Percentiles rank a stretch among this genome's conserved stretches.
These are phyloP conservation scores for Sphaeramia orbicularis DNA, from an alignment of 2,797 vertebrate species.

Conservation along the genomic window DNA sequence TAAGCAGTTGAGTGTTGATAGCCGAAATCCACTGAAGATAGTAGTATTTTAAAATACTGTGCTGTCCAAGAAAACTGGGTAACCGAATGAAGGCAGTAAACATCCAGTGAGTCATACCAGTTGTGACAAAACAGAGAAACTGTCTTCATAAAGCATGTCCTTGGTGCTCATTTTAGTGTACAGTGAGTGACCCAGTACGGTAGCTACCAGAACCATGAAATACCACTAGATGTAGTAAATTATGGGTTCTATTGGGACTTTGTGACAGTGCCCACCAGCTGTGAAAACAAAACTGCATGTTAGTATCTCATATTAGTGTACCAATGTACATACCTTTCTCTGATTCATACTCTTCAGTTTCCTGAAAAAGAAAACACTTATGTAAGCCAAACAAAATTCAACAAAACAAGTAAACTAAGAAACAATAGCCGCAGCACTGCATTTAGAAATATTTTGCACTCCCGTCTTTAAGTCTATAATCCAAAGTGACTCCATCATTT, in stretches of 20 bases:
- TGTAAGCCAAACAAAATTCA: slow-evolving; percentile 23
- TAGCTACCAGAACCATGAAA: slow-evolving; percentile 28
- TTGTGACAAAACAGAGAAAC: slow-evolving; percentile 11
- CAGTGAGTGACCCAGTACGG: slow-evolving; percentile 12
- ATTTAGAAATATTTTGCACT: not conserved
- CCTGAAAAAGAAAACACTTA: slow-evolving; percentile 78
- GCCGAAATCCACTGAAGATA: slow-evolving; percentile 30
- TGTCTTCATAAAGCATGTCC: slow-evolving; percentile 17
- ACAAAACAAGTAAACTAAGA: not conserved
- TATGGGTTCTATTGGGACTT: slow-evolving; percentile 27
- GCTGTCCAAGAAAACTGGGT: slow-evolving; percentile 10
- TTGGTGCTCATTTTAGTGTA: slow-evolving; percentile 7
- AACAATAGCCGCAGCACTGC: not conserved
- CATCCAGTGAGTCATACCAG: slow-evolving; percentile 10
- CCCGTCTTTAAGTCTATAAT: not conserved
- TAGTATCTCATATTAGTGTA: slow-evolving; percentile 38
- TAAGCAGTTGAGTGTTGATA: slow-evolving; percentile 21
- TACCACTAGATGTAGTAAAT: slow-evolving; percentile 7
- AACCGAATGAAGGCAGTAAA: slow-evolving; percentile 9
- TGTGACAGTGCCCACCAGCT: slow-evolving; percentile 26
- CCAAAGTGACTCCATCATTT: too few species aligned
- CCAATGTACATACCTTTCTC: slow-evolving; percentile 95
- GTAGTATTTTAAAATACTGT: slow-evolving; percentile 1
- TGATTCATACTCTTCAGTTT: slow-evolving; percentile 93
- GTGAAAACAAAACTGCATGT: slow-evolving; percentile 44